Base-by-base conservation (phyloP, 2,797 vertebrate species). In the Micromesistius poutassou region DNA sequence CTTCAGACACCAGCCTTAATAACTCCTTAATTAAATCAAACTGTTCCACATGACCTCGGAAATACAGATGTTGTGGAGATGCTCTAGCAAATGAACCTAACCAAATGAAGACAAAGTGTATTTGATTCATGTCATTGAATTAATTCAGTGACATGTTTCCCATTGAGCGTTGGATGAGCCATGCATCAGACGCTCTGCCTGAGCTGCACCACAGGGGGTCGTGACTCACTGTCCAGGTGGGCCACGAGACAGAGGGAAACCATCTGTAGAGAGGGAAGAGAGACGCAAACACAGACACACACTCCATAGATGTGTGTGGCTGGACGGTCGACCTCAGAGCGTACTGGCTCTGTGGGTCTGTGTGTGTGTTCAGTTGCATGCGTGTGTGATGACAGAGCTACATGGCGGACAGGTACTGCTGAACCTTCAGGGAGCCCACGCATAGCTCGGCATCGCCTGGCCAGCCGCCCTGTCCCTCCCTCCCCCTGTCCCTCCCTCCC, bases 401-500 rank as follows among this genome's bases (percentile, higher is more conserved):
- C 84, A 88, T 90, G 87, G 87, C 84, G 28, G 87, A 87, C 92
- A 90, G 87, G 91, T 92, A 92, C 88, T 87, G 89, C 92, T 92
- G 90, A 95, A 95, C 90, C 87, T 87, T 88, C 92, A 92, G 93
- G 91, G 91, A 92, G 92, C 92, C 89, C 86, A 87, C 91, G 93
- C 93, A 94, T 91, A 92, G 93, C 93, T 92, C 91, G 92, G 91
- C 90, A 89, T 87, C 91, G 89, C 88, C 88, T 90, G 84, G 90
- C 93, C 93, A 94, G 91, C 92, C 94, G 93, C 81, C 80, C 86
- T 89, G 86, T 90, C 87, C 76, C 80, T 83, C 82, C 76, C 77
- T 81, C 82, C 76, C 77, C 80, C 78, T 76, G 50, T 46, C 42
- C 79, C 33, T 4, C 33, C 33, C n/a, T n/a, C n/a, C n/a, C 86